These are phyloP conservation scores for Fulica atra DNA, from an alignment of 2,113 vertebrate species.

Conservation along the genomic window DNA sequence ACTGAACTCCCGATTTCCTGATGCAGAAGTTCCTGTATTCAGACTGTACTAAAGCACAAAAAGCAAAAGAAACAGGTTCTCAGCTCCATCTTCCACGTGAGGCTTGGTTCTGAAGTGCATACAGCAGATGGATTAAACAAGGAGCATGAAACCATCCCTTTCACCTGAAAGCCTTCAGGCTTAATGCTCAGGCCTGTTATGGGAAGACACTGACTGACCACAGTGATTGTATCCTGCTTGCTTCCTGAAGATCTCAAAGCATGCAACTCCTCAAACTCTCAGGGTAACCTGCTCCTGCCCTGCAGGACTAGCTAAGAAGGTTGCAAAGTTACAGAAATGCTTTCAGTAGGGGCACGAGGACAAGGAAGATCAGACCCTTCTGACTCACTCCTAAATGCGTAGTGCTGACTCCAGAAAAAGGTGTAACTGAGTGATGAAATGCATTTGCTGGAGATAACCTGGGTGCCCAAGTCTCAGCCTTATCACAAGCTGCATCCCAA, in stretches of 20 bases:
- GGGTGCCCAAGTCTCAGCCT: neutral
- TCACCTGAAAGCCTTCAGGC: neutral
- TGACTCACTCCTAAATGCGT: neutral
- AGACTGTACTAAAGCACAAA: neutral
- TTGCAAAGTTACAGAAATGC: neutral
- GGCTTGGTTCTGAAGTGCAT: neutral
- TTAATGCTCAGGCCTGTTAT: neutral
- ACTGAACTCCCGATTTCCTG: neutral
- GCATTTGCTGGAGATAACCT: neutral
- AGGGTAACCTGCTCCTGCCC: neutral
- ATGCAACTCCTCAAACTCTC: rapidly evolving
- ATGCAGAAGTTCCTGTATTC: neutral
- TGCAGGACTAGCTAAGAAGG: neutral
- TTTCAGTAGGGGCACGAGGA: neutral
- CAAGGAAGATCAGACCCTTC: neutral
- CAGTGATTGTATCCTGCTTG: neutral
- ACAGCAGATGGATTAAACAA: neutral
- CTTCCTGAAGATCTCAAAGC: neutral
- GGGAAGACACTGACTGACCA: neutral
- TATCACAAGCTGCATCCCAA: neutral
- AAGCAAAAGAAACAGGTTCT: neutral
- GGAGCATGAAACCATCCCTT: neutral
- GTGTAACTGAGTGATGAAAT: neutral
- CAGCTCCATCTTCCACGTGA: neutral
- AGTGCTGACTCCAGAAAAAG: neutral